Conservation (phyloP, 2,113 vertebrate genomes). For the Corythoichthys haematopterus region DNA sequence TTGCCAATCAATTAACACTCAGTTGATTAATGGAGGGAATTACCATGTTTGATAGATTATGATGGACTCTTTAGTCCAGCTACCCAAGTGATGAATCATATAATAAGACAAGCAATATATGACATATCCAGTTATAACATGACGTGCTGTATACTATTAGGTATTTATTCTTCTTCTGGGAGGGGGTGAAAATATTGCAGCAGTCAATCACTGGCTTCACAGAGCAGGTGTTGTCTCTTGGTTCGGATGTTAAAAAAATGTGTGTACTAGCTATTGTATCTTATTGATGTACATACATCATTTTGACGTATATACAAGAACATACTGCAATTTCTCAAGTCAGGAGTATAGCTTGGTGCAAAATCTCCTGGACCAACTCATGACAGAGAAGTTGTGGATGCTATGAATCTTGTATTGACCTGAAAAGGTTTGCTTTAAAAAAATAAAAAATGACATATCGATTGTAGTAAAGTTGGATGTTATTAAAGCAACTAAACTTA, state of each 20-base stretch:
- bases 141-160: background rate
- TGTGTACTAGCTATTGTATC: background rate
- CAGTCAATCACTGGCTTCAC: background rate
- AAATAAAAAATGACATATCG: too few relatives aligned
- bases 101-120: background rate
- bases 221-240: background rate
- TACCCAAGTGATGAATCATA: background rate
- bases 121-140: background rate
- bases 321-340: background rate
- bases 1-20: background rate
- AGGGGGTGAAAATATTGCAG: background rate
- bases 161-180: background rate
- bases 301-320: background rate
- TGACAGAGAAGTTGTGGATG: background rate
- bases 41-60: background rate
- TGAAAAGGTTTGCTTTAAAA: background rate
- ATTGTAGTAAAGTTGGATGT: too few relatives aligned
- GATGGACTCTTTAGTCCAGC: background rate
- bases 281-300: background rate
- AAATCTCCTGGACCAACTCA: background rate
- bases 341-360: background rate
- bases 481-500: background rate
- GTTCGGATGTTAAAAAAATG: background rate
- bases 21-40: background rate
- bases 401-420: background rate